phyloP scores from a whole-genome alignment of 2,797 vertebrate genomes.

The Microchirus variegatus region DNA sequence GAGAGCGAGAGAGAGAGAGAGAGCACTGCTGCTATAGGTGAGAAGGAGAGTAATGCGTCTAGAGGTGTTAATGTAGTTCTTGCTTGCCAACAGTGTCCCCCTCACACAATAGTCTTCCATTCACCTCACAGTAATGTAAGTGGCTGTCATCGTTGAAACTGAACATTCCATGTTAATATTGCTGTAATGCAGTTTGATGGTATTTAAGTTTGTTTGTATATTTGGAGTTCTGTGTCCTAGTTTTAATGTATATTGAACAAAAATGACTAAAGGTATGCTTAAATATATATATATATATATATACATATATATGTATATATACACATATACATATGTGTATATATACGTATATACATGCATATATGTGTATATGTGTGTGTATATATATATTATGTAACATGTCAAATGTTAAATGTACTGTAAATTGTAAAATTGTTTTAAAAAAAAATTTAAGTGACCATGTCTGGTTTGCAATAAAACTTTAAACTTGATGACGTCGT shows the following conservation, averaged over 20 bases:
- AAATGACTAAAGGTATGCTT: constrained; percentile 86
- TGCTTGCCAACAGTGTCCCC: constrained; percentile 73
- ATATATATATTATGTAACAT: constrained; percentile 83
- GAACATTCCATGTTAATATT: constrained; percentile 92
- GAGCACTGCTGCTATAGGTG: constrained; percentile 66
- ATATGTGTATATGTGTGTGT: constrained; percentile 4
- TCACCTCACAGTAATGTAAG: constrained; percentile 66
- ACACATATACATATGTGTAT: constrained; percentile 24
- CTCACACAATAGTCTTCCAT: constrained; percentile 85
- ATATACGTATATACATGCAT: constrained; percentile 62
- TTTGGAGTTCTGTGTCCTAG: constrained; percentile 91
- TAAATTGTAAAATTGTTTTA: constrained; percentile 95
- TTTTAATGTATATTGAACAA: constrained; percentile 96
- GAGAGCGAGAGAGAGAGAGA: constrained; percentile 43
- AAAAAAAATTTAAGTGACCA: constrained; percentile 87
- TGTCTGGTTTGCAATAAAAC: constrained; percentile 97
- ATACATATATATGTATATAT: too few species aligned
- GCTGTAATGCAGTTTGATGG: constrained; percentile 88
- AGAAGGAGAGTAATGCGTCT: constrained; percentile 38
- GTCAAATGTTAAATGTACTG: constrained; percentile 93
- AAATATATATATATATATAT: constrained; percentile 74
- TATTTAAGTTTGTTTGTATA: constrained; percentile 96
- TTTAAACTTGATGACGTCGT: constrained; percentile 82
- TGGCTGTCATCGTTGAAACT: constrained; percentile 74
- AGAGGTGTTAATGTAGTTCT: constrained; percentile 37